Evolutionary conservation across 2,888 invertebrate species (phyloP), one percentile per base, ranked within the genome.

Genomic region (Willowsia nigromaculata): DNA sequence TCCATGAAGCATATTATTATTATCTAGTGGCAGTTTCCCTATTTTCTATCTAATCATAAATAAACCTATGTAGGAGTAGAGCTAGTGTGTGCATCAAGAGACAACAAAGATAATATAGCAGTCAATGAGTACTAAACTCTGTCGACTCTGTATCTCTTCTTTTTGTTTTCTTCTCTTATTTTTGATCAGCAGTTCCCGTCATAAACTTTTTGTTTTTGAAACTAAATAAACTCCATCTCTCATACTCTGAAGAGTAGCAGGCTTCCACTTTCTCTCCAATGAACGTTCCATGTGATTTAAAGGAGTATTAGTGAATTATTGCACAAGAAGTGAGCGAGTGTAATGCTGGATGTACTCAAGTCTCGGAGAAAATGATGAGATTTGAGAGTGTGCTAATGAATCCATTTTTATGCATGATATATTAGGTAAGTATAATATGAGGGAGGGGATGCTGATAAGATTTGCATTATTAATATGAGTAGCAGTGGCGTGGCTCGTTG

Each of bases 121-220:
- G 84, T 56, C 84, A 74, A 84, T 74, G 74, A 84, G 68, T 13
- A 27, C 43, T 30, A 59, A 25, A 59, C 15, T n/a, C 18, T 59
- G 11, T 0, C 25, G 6, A 0, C 22, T 22, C 22, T 18, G 18
- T 11, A 6, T 50, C n/a, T n/a, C 15, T n/a, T 74, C 65, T 82
- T 47, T 83, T 50, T 68, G 27, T 9, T 59, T 59, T 22, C 59
- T 1, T 27, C 9, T 25, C 2, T 59, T 4, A 25, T 59, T 2
- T 25, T 59, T 59, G 4, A 59, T 59, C 53, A 6, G 5, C 53
- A 18, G 2, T 1, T 18, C 18, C 13, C 53, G n/a, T 53, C 53
- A 53, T 53, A 53, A 53, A 53, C 53, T 53, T 43, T 9, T 43
- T 43, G n/a, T n/a, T n/a, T n/a, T n/a, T n/a, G n/a, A n/a, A n/a